Conservation (phyloP, 2,113 vertebrate species). For the Pterocles gutturalis region DNA sequence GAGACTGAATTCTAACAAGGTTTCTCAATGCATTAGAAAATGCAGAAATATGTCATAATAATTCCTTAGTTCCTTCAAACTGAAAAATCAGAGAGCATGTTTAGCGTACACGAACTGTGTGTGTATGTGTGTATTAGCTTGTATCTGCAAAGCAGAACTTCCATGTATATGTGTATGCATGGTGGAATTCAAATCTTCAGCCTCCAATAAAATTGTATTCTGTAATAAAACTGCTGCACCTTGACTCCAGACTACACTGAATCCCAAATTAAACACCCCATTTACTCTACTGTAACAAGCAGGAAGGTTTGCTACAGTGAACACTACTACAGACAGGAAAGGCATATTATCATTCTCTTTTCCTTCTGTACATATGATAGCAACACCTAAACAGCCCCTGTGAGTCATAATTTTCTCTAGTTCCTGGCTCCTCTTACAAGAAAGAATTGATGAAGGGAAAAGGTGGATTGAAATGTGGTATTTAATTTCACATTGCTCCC, state of each 20-base stretch:
- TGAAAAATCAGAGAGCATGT: constrained; percentile 50
- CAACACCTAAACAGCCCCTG: constrained; percentile 29
- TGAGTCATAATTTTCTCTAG: constrained; percentile 44
- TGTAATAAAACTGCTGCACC: constrained; percentile 77
- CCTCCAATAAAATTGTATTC: constrained; percentile 75
- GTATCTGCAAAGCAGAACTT: constrained; percentile 60
- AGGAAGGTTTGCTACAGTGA: constrained; percentile 71
- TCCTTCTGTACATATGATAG: constrained; percentile 9
- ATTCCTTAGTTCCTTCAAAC: constrained; percentile 43
- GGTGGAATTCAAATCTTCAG: constrained; percentile 77
- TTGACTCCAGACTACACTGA: constrained; percentile 75
- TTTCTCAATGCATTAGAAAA: constrained; percentile 24
- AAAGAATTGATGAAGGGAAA: constrained; percentile 18
- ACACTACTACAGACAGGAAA: constrained; percentile 62
- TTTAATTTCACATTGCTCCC: constrained; percentile 31
- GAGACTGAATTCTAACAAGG: neutral
- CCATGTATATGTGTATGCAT: constrained; percentile 33
- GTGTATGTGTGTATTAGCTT: neutral
- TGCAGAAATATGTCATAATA: constrained; percentile 39
- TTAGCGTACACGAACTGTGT: constrained; percentile 32
- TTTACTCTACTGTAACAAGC: constrained; percentile 74
- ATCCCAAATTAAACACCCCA: constrained; percentile 80
- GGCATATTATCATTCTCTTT: constrained; percentile 56
- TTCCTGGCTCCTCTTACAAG: neutral
- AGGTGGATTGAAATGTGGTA: constrained; percentile 18